Percentiles rank a stretch among this genome's conserved stretches.
phyloP scores from a whole-genome alignment of 2,113 vertebrate genomes.

The Asarcornis scutulata region DNA sequence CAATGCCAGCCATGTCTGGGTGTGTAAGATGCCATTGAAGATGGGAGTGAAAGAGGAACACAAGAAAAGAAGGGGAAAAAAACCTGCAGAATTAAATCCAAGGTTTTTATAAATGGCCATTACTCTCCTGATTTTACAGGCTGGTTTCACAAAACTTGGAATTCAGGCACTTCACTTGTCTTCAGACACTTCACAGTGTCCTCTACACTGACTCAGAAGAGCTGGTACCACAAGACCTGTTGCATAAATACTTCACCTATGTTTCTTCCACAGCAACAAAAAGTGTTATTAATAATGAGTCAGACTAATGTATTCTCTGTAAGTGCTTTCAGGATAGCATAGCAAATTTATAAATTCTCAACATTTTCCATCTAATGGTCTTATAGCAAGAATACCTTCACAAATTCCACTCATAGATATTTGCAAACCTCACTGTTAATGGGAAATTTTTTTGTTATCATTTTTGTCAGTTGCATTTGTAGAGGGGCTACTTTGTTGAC shows the following conservation, averaged over 20 bases:
- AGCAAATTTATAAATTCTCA: background rate
- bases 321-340: background rate
- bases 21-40: background rate
- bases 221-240: background rate
- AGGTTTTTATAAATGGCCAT: background rate
- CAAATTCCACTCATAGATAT: background rate
- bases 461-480: background rate
- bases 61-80: background rate
- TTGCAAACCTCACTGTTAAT: background rate
- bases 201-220: background rate
- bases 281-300: background rate
- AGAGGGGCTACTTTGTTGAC: background rate
- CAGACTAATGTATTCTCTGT: background rate
- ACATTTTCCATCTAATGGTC: background rate
- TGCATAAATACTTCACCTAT: background rate
- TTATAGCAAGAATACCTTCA: background rate
- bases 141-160: background rate
- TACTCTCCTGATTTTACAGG: background rate
- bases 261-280: background rate
- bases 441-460: background rate
- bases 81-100: background rate
- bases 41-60: background rate
- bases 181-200: background rate
- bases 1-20: background rate
- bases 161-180: background rate